Conservation (phyloP, 2,113 vertebrate species). For the Daubentonia madagascariensis region DNA sequence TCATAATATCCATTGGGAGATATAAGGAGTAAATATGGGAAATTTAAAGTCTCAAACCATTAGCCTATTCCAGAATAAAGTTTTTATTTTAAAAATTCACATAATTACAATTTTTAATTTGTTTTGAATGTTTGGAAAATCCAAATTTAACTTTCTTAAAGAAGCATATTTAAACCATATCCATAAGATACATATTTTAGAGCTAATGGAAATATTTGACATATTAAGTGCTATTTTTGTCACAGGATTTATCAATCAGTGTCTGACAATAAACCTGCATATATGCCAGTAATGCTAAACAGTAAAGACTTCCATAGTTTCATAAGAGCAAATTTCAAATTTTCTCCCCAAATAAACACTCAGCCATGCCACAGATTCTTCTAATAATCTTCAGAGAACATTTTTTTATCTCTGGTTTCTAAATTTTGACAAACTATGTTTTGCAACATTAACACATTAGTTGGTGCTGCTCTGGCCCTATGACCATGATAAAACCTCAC, state of each 20-base stretch:
- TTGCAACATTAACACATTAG: constrained; percentile 9
- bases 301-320: not conserved
- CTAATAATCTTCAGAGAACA: not conserved
- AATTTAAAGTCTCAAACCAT: not conserved
- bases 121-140: not conserved
- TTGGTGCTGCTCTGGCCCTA: not conserved
- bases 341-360: not conserved
- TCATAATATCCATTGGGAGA: not conserved
- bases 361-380: not conserved
- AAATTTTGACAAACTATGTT: constrained; percentile 28
- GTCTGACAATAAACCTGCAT: not conserved
- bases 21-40: not conserved
- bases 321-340: not conserved
- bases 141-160: not conserved
- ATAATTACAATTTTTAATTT: not conserved
- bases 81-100: not conserved
- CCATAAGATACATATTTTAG: not conserved
- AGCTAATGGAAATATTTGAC: not conserved
- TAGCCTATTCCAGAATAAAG: not conserved
- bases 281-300: not conserved
- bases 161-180: not conserved
- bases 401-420: constrained; percentile 21
- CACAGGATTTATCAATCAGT: not conserved
- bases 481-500: not conserved
- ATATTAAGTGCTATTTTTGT: not conserved